A percentile compares a stretch with the other conserved stretches of the same genome.
These are phyloP conservation scores for Parnassius glacialis DNA, from an alignment of 2,888 invertebrate genomes.

Conservation along the genomic window DNA sequence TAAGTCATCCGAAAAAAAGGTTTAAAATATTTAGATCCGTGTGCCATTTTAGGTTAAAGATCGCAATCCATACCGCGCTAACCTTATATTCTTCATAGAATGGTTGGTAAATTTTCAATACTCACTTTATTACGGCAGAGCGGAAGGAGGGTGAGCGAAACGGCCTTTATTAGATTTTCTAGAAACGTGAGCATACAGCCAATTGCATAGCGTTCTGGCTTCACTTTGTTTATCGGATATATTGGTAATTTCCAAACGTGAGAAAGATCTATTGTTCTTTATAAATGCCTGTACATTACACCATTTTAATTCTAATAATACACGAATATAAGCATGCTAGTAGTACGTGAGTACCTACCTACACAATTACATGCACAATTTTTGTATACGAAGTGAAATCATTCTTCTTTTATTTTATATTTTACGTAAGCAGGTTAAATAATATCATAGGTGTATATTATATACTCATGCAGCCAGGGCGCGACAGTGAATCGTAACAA, in stretches of 20 bases:
- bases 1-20: conserved; percentile 29
- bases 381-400: no score
- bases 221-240: conserved; percentile 30
- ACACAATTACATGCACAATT: no score
- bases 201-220: conserved; percentile 50
- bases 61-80: conserved; percentile 63
- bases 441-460: no score
- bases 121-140: conserved; percentile 78
- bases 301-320: no score
- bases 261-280: no score
- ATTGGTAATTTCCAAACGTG: neutral
- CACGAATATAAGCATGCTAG: no score
- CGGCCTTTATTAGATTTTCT: conserved; percentile 78
- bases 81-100: conserved; percentile 78
- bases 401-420: no score
- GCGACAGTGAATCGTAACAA: no score
- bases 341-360: no score
- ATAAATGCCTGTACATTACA: no score
- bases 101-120: conserved; percentile 82
- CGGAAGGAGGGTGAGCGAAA: conserved; percentile 69
- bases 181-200: conserved; percentile 62
- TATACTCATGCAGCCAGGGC: no score
- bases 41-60: conserved; percentile 45
- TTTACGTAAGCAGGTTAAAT: no score
- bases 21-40: conserved; percentile 32